Percentiles rank a stretch among this genome's conserved stretches.
These are phyloP conservation scores for Brevipalpus yothersi DNA, from an alignment of 1,140 invertebrate genomes.

Conservation along the genomic window DNA sequence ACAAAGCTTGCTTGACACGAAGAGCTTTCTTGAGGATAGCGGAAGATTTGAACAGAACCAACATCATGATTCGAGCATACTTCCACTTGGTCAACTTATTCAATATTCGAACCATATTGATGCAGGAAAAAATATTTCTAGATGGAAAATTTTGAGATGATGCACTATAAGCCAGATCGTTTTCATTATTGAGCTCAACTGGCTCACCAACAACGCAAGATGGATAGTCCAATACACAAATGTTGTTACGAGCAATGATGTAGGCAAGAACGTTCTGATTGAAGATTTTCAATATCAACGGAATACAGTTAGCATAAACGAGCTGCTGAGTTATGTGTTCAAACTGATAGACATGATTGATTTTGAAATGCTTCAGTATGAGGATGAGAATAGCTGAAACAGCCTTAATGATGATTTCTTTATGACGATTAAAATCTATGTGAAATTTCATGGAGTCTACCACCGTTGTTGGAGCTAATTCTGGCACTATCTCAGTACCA, in stretches of 20 bases:
- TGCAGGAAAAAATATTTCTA: conserved; percentile 94
- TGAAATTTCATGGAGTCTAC: conserved; percentile 89
- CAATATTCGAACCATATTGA: conserved; percentile 82
- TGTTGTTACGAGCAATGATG: conserved; percentile 69
- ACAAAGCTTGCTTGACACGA: conserved; percentile 81
- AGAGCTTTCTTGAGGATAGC: conserved; percentile 89
- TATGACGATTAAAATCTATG: conserved; percentile 91
- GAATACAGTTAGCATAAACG: conserved; percentile 98
- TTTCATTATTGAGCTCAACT: conserved; percentile 75
- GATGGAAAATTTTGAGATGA: conserved; percentile 52
- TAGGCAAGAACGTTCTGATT: conserved; percentile 95
- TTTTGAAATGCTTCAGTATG: conserved; percentile 88
- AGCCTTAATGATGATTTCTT: conserved; percentile 95
- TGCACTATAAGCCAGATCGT: conserved; percentile 6
- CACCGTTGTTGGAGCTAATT: conserved; percentile 90
- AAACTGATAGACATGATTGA: conserved; percentile 98
- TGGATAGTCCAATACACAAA: conserved; percentile 82
- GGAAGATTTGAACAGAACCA: conserved; percentile 97
- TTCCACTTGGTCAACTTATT: conserved; percentile 99
- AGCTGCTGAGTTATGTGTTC: conserved; percentile 98
- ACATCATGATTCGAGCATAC: conserved; percentile 97
- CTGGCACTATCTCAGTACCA: conserved; percentile 82
- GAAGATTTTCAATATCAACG: conserved; percentile 92
- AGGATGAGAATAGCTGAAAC: conserved; percentile 79
- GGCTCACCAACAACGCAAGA: conserved; percentile 86